These are phyloP conservation scores for Zaprionus ghesquierei DNA, from an alignment of 1,140 invertebrate species.

Conservation along the genomic window DNA sequence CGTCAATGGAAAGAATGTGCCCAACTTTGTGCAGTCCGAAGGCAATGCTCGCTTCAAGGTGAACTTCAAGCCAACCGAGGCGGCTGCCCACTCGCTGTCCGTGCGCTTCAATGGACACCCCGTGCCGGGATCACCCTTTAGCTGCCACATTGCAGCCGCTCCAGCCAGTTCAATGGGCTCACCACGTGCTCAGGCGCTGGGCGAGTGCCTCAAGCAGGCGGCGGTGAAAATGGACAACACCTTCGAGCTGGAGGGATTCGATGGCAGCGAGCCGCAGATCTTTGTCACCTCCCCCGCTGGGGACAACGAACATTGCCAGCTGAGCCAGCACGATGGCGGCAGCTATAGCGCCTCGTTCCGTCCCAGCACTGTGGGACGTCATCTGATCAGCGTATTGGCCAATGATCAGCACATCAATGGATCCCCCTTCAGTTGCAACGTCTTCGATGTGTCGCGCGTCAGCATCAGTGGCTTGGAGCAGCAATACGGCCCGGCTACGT, in stretches of 20 bases:
- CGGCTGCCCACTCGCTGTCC: constrained; percentile 93
- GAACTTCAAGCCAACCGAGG: constrained; percentile 97
- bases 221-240: constrained; percentile 83
- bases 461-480: constrained; percentile 89
- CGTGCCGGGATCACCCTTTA: constrained; percentile 96
- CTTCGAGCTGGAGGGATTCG: constrained; percentile 80
- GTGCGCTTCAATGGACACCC: constrained; percentile 98
- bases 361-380: constrained; percentile 93
- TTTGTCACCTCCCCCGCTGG: constrained; percentile 91
- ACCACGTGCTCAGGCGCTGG: constrained; percentile 84
- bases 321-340: constrained; percentile 84
- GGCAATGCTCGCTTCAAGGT: constrained; percentile 98
- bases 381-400: constrained; percentile 91
- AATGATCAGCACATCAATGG: constrained; percentile 93
- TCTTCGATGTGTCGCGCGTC: constrained; percentile 94
- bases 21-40: constrained; percentile 98
- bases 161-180: constrained; percentile 62
- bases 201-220: constrained; percentile 85
- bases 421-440: constrained; percentile 96
- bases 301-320: constrained; percentile 87
- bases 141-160: constrained; percentile 88
- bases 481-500: constrained; percentile 85
- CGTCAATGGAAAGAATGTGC: constrained; percentile 98
- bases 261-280: constrained; percentile 86
- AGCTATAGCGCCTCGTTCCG: constrained; percentile 90